These are phyloP conservation scores for Antheraea yamamai DNA, from an alignment of 2,888 invertebrate species.

Conservation along the genomic window DNA sequence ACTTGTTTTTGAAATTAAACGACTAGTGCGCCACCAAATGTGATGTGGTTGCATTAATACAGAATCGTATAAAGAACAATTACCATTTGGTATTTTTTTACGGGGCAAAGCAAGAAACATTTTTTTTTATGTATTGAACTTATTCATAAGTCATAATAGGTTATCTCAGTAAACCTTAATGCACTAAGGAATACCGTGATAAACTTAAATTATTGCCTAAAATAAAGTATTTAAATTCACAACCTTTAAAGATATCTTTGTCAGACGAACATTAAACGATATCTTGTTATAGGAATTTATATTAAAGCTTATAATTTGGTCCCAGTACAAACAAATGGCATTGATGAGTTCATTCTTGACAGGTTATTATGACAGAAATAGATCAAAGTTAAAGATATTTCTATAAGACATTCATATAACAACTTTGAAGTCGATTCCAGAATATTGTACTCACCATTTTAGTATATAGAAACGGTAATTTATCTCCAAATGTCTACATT, in stretches of 20 bases:
- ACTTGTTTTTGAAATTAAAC: too few relatives aligned
- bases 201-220: neutral
- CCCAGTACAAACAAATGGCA: neutral
- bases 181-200: neutral
- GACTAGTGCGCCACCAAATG: too few relatives aligned
- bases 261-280: neutral
- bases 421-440: neutral
- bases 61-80: too few relatives aligned
- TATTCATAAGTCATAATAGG: neutral
- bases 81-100: too few relatives aligned
- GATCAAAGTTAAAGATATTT: neutral
- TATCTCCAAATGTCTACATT: too few relatives aligned
- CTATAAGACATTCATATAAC: neutral
- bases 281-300: slow-evolving; percentile 1
- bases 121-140: neutral
- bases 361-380: neutral
- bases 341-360: slow-evolving; percentile 7
- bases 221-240: slow-evolving; percentile 1
- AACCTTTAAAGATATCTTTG: neutral
- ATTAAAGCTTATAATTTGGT: slow-evolving; percentile 9
- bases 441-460: neutral
- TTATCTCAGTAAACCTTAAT: neutral
- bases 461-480: neutral
- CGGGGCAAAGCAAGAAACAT: neutral
- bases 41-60: too few relatives aligned